Conservation (phyloP, 1,140 invertebrate genomes). For the Drosophila biarmipes region DNA sequence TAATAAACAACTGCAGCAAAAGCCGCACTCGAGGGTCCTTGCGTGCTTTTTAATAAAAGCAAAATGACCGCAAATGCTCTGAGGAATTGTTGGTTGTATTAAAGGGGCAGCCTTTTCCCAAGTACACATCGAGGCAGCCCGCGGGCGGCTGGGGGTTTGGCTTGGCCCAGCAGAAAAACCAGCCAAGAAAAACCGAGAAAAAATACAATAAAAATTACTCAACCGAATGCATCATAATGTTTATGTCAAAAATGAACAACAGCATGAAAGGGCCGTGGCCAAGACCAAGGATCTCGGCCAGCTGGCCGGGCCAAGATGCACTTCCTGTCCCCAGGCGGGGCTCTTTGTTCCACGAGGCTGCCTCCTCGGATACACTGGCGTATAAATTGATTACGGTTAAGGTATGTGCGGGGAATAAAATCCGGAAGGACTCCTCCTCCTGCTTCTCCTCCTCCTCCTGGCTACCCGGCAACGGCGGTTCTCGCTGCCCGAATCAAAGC, state of each 20-base stretch:
- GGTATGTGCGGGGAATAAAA: slow-evolving; percentile 20
- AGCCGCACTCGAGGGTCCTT: slow-evolving; percentile 22
- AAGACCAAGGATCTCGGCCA: slow-evolving; percentile 26
- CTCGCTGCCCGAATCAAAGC: slow-evolving; percentile 3
- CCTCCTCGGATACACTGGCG: slow-evolving; percentile 52
- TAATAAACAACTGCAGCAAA: slow-evolving; percentile 74
- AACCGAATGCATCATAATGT: slow-evolving; percentile 82
- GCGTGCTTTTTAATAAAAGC: slow-evolving; percentile 73
- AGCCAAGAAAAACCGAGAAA: slow-evolving; percentile 46
- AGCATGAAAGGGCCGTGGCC: slow-evolving; percentile 57
- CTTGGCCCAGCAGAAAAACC: background rate
- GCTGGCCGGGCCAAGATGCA: slow-evolving; percentile 52
- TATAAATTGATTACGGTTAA: slow-evolving; percentile 72
- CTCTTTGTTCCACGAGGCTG: slow-evolving; percentile 60
- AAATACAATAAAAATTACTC: slow-evolving; percentile 83
- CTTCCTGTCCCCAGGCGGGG: slow-evolving; percentile 48
- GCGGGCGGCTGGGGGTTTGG: slow-evolving; percentile 23
- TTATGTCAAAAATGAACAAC: slow-evolving; percentile 79
- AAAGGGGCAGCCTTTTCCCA: slow-evolving; percentile 42
- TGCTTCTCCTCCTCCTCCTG: background rate
- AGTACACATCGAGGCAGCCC: slow-evolving; percentile 38
- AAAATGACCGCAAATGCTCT: slow-evolving; percentile 72
- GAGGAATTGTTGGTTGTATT: slow-evolving; percentile 65
- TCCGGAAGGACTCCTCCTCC: background rate
- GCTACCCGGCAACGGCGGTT: background rate